These are phyloP conservation scores for Caenorhabditis sp. DNA, from an alignment of 2,888 invertebrate species.

Conservation along the genomic window DNA sequence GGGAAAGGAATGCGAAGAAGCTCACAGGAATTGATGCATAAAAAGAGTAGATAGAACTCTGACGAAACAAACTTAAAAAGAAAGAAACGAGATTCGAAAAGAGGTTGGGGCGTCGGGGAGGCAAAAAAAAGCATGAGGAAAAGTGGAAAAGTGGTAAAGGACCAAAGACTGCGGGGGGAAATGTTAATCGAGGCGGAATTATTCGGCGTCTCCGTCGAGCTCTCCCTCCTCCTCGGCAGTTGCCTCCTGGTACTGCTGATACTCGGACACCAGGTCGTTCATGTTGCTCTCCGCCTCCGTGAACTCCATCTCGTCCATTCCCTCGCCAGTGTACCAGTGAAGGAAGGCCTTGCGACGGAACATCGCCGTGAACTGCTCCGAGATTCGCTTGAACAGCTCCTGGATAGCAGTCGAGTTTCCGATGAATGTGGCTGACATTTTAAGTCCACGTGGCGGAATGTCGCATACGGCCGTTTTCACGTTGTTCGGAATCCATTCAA, in stretches of 20 bases:
- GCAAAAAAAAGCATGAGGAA: background rate
- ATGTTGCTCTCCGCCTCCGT: slow-evolving; percentile 95
- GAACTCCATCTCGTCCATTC: slow-evolving; percentile 97
- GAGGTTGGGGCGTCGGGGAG: background rate
- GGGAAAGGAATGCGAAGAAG: slow-evolving; percentile 17
- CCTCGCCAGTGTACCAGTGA: slow-evolving; percentile 97
- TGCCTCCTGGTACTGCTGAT: slow-evolving; percentile 86
- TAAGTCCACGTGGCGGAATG: slow-evolving; percentile 90
- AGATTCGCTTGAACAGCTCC: slow-evolving; percentile 90
- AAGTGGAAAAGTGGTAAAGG: too few relatives aligned
- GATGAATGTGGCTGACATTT: slow-evolving; percentile 93
- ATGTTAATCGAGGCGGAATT: slow-evolving; percentile 3
- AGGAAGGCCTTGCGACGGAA: slow-evolving; percentile 95
- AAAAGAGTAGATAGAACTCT: background rate
- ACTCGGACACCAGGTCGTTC: slow-evolving; percentile 85
- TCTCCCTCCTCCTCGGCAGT: slow-evolving; percentile 67
- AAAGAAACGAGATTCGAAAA: background rate
- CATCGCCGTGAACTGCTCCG: slow-evolving; percentile 92
- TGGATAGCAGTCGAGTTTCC: slow-evolving; percentile 92
- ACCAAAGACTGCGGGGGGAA: background rate
- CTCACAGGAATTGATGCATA: slow-evolving; percentile 18
- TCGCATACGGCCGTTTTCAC: slow-evolving; percentile 95
- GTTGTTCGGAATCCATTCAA: slow-evolving; percentile 83
- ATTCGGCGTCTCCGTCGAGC: slow-evolving; percentile 52
- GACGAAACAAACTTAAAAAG: background rate